These are phyloP conservation scores for Montipora capitata DNA, from an alignment of 92 coral and sea anemone species.

Conservation along the genomic window DNA sequence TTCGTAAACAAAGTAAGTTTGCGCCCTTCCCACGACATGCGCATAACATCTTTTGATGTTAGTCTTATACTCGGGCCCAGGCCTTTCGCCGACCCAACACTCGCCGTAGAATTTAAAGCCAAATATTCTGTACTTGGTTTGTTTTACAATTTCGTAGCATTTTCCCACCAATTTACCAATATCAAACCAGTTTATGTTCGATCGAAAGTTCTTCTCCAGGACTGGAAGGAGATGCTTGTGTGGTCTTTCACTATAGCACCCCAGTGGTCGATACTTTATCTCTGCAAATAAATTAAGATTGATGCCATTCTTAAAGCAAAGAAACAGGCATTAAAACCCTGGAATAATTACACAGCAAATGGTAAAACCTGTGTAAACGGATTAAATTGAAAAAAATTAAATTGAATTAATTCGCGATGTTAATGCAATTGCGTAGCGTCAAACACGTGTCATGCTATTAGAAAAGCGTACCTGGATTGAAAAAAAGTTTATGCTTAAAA, in stretches of 20 bases:
- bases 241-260: slow-evolving; percentile 35
- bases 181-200: slow-evolving; percentile 16
- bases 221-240: slow-evolving; percentile 34
- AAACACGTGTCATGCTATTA: too few species aligned
- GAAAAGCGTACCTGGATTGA: too few species aligned
- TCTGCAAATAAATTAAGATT: background rate
- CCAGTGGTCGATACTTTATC: slow-evolving; percentile 19
- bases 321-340: too few species aligned
- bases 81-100: slow-evolving; percentile 36
- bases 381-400: too few species aligned
- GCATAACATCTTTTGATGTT: slow-evolving; percentile 7
- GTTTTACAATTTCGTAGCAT: slow-evolving; percentile 26
- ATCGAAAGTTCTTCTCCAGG: slow-evolving; percentile 25
- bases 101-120: slow-evolving; percentile 48
- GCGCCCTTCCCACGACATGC: slow-evolving; percentile 23
- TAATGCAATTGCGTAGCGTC: too few species aligned
- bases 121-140: slow-evolving; percentile 25
- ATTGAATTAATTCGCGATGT: too few species aligned
- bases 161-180: background rate
- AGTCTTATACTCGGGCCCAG: slow-evolving; percentile 21
- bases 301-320: too few species aligned
- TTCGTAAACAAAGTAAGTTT: slow-evolving; percentile 34
- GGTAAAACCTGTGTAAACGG: too few species aligned
- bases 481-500: too few species aligned
- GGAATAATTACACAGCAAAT: too few species aligned